Base-by-base conservation (phyloP, 2,888 invertebrate genomes). In the Stomorhina lunata region DNA sequence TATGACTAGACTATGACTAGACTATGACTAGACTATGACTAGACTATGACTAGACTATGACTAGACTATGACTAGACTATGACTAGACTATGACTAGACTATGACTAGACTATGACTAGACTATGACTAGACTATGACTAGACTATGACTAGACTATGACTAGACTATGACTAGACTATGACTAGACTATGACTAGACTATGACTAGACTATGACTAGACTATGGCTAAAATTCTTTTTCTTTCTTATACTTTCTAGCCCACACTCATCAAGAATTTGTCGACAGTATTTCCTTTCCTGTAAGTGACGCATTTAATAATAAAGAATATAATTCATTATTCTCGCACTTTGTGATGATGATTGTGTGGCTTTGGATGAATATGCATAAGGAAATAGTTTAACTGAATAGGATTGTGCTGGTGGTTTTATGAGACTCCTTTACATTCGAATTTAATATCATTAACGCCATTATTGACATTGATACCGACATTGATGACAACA, bases 391-490 rank as follows among this genome's bases (percentile, higher is more conserved):
- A 43, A 34, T 43, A 15, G 27, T 73, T 71, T 10, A 57, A 71
- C 17, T 71, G 12, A 55, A 29, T n/a, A n/a, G n/a, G n/a, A n/a
- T 43, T 29, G 3, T 43, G 27, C 32, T 43, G 57, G 10, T 20
- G 37, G 10, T 53, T 37, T 20, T 40, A 17, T 6, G 9, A 9
- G n/a, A 22, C 2, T 63, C 22, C 40, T 17, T 50, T 68, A 15
- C 50, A 25, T 53, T 77, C 61, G 32, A 61, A 40, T 69, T 53
- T 34, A 69, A 69, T 53, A 63, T 69, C 25, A 69, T 77, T 69
- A 69, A 77, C 53, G 77, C 7, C 69, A 77, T 53, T 69, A 69
- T 63, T 50, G 68, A 61, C 77, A 61, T 32, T 77, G 59, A 77
- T 61, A 69, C 50, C 66, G 75, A 76, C 66, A 20, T 57, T 57